A percentile compares a stretch with the other conserved stretches of the same genome.
These are phyloP conservation scores for Fistularia commersonii DNA, from an alignment of 2,797 vertebrate genomes.

Conservation along the genomic window DNA sequence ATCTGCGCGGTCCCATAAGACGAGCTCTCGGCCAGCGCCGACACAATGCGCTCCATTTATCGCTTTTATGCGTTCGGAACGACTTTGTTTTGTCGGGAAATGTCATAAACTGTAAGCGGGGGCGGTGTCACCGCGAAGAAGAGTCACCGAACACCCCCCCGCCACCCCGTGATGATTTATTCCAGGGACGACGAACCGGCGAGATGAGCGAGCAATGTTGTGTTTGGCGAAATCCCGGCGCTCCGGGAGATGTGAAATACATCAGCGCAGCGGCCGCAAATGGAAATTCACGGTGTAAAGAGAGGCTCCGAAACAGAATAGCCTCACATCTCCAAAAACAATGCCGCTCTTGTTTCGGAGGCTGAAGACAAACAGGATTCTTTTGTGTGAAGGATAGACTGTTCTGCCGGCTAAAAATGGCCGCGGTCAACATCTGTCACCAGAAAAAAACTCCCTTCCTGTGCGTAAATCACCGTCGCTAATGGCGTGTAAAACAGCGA, in stretches of 20 bases:
- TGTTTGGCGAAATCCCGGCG: too few species aligned
- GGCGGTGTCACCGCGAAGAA: too few species aligned
- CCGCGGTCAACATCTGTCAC: constrained; percentile 15
- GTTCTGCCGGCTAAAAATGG: constrained; percentile 10
- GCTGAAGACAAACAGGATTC: constrained; percentile 13
- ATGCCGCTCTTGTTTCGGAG: constrained; percentile 14
- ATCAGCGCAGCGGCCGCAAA: too few species aligned
- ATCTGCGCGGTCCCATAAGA: constrained; percentile 1
- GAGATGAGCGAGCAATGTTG: too few species aligned
- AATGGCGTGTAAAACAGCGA: constrained; percentile 21
- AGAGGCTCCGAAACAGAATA: constrained; percentile 3
- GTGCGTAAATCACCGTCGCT: constrained; percentile 26
- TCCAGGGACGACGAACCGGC: too few species aligned
- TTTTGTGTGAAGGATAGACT: constrained; percentile 13
- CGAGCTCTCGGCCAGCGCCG: neutral
- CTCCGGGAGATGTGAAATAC: too few species aligned
- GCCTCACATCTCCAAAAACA: constrained; percentile 10
- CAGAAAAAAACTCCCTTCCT: constrained; percentile 38
- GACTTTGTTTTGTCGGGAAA: neutral
- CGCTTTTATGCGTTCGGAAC: neutral
- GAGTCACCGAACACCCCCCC: too few species aligned
- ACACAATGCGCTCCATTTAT: neutral
- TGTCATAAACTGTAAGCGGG: neutral
- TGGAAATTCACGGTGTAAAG: too few species aligned
- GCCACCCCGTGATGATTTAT: too few species aligned